phyloP scores from a whole-genome alignment of 2,113 vertebrate genomes.

The Trichechus manatus region DNA sequence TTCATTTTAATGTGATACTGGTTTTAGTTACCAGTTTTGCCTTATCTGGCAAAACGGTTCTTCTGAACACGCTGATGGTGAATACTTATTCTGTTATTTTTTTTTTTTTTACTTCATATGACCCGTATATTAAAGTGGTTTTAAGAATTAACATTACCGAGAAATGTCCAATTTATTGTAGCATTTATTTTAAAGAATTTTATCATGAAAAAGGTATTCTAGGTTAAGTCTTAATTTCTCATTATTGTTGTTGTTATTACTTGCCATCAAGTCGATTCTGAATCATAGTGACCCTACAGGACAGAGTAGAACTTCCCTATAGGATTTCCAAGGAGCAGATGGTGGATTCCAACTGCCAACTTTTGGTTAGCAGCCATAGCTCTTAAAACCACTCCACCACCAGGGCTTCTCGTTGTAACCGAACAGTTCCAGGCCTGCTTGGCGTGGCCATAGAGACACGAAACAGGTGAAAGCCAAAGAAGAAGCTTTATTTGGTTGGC shows the following conservation, averaged over 20 bases:
- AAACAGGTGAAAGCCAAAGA: too few relatives aligned
- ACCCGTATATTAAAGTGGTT: not conserved
- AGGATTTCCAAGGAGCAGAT: too few relatives aligned
- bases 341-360: too few relatives aligned
- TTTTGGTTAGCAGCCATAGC: too few relatives aligned
- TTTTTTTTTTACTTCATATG: not conserved
- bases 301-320: too few relatives aligned
- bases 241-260: not conserved
- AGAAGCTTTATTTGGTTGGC: too few relatives aligned
- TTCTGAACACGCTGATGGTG: not conserved
- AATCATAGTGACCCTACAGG: too few relatives aligned
- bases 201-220: not conserved
- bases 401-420: too few relatives aligned
- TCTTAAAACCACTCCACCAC: too few relatives aligned
- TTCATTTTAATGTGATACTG: conserved; percentile 15
- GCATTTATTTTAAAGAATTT: conserved; percentile 17
- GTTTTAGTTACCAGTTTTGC: conserved; percentile 27
- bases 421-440: too few relatives aligned
- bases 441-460: too few relatives aligned
- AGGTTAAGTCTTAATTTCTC: not conserved
- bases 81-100: not conserved
- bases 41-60: not conserved
- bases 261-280: too few relatives aligned
- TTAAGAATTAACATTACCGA: not conserved
- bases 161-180: not conserved